Base-by-base conservation (phyloP, 2,797 vertebrate genomes). In the Apogon hyalosoma region DNA sequence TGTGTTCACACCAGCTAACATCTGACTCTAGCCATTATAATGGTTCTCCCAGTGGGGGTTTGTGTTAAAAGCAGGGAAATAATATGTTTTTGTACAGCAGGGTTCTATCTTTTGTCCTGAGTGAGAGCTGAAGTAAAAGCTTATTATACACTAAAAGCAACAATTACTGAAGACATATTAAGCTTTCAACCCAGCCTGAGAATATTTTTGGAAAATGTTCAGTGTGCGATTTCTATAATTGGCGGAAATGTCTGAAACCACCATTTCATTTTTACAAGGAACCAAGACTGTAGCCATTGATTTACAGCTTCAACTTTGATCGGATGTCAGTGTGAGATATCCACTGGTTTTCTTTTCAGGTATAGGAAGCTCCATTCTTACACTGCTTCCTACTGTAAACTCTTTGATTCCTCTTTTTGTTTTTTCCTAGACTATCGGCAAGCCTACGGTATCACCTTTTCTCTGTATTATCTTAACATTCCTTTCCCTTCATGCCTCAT, bases 111-210 rank as follows among this genome's bases (percentile, higher is more conserved):
- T 74, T 81, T 60, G 28, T 74, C 60, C 65, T 59, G 16, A 58
- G 72, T 74, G 52, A 81, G 56, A 56, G 58, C 56, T 15, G n/a
- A 77, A 69, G 49, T 77, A 84, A 88, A 90, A 82, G 82, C 64
- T 71, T 61, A 61, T 67, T 68, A 46, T 18, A 51, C 33, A 71
- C 59, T 88, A 82, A 87, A 73, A 72, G 69, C 76, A 73, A 33
- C 62, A 84, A 64, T 87, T 81, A 81, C 59, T 66, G 50, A 60
- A 64, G 64, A 72, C 18, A 60, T 55, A 43, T 73, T 74, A 80
- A 68, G 54, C 60, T 54, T 76, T 83, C 18, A 56, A 66, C 69
- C 75, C 46, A 43, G 59, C 43, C 0, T 2, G 15, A n/a, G 9
- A 31, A 40, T 31, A 28, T 48, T 63, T 48, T 58, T 40, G 12